Percentiles rank a stretch among this genome's conserved stretches.
Conservation (phyloP, 2,797 vertebrate species). For the Tokudaia muenninki region DNA sequence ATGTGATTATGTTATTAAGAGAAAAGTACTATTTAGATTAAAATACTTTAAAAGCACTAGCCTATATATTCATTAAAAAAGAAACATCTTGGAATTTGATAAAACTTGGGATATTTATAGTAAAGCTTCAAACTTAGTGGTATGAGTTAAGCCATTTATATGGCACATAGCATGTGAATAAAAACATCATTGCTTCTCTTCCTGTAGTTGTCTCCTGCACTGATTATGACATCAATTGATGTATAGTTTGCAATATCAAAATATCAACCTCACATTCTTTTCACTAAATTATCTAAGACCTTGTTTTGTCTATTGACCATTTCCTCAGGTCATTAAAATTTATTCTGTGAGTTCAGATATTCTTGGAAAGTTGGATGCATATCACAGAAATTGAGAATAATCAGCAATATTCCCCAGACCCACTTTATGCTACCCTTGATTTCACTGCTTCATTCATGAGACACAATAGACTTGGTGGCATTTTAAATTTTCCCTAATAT, state of each 20-base stretch:
- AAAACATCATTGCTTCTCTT: not conserved
- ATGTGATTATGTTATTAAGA: not conserved
- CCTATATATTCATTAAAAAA: not conserved
- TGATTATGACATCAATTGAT: not conserved
- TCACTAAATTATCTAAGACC: not conserved
- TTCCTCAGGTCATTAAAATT: not conserved
- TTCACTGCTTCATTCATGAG: not conserved
- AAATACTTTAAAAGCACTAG: not conserved
- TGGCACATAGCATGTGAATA: not conserved
- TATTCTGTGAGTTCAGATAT: not conserved
- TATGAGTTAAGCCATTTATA: slow-evolving; percentile 2
- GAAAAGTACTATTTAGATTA: slow-evolving; percentile 14
- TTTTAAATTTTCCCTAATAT: not conserved
- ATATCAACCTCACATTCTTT: not conserved
- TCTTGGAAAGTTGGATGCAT: not conserved
- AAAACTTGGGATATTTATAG: not conserved
- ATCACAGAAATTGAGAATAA: not conserved
- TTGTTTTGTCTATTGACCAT: not conserved
- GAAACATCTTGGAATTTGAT: not conserved
- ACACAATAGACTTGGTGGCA: not conserved
- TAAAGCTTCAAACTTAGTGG: slow-evolving; percentile 1
- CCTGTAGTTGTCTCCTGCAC: not conserved
- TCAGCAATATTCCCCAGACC: not conserved
- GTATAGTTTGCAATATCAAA: not conserved
- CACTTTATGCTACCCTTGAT: not conserved